phyloP scores from a whole-genome alignment of 2,113 vertebrate species.

The Zosterops pallidus region DNA sequence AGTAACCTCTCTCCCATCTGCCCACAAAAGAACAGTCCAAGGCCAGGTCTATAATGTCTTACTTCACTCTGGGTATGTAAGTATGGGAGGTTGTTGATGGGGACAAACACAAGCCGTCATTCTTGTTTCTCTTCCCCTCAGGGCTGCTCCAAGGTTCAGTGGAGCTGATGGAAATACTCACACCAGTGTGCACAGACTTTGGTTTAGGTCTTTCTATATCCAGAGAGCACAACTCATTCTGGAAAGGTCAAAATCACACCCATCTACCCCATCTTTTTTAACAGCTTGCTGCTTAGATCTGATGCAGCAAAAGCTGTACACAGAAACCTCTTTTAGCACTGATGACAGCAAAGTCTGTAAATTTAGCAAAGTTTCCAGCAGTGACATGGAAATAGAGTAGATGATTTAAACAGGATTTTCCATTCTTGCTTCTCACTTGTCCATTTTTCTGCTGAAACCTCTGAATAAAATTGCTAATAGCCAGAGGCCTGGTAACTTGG shows the following conservation, averaged over 20 bases:
- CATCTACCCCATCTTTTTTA: slow-evolving; percentile 15
- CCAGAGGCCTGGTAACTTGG: slow-evolving; percentile 36
- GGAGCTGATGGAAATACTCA: neutral
- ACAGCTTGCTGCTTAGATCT: slow-evolving; percentile 23
- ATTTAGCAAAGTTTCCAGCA: slow-evolving; percentile 39
- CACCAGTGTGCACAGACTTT: neutral
- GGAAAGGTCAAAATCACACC: slow-evolving; percentile 34
- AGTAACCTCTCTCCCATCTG: neutral
- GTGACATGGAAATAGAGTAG: neutral
- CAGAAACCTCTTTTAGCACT: slow-evolving; percentile 24
- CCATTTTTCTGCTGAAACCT: slow-evolving; percentile 33
- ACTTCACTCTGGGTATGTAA: neutral
- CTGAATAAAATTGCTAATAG: slow-evolving; percentile 22
- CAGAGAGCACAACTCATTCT: neutral
- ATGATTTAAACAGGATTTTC: slow-evolving; percentile 20
- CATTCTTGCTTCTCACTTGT: neutral
- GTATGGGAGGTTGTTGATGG: neutral
- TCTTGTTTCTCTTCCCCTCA: neutral
- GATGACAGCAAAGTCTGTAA: slow-evolving; percentile 44
- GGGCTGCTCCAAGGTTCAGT: neutral
- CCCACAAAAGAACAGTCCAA: neutral
- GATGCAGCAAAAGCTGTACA: neutral
- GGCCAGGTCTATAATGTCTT: neutral
- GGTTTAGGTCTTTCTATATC: neutral
- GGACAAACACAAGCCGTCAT: neutral